phyloP scores from a whole-genome alignment of 2,113 vertebrate species.

The Hydrolagus affinis region DNA sequence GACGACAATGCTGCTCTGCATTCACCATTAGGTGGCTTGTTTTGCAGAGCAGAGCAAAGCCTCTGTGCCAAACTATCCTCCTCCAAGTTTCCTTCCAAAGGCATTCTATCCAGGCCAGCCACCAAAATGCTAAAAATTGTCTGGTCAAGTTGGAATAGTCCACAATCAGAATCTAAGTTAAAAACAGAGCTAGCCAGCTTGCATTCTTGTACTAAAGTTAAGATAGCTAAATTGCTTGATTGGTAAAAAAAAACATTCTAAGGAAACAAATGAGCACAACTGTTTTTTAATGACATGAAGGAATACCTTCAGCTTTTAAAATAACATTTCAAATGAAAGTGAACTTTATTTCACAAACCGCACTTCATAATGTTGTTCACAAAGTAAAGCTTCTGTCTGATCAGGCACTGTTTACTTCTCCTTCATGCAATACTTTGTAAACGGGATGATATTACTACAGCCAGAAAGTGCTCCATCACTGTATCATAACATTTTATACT shows the following conservation, averaged over 20 bases:
- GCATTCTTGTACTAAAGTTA: background rate
- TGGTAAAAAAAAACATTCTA: background rate
- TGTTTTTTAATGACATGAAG: background rate
- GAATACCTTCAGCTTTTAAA: background rate
- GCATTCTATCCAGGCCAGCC: background rate
- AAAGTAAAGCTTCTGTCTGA: background rate
- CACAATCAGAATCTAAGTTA: background rate
- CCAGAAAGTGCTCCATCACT: slow-evolving; percentile 11
- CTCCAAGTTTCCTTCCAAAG: no score
- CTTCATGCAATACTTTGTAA: slow-evolving; percentile 15
- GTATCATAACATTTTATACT: slow-evolving; percentile 25
- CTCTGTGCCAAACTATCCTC: background rate
- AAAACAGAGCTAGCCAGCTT: no score
- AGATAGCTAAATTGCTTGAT: no score
- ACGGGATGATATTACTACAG: slow-evolving; percentile 1
- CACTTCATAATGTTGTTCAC: background rate
- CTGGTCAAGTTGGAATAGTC: background rate
- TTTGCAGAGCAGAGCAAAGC: background rate
- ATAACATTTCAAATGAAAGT: background rate
- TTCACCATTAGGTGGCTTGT: background rate
- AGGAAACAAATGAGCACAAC: background rate
- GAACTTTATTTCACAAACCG: background rate
- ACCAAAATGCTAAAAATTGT: background rate
- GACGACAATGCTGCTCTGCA: background rate
- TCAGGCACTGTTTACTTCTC: no score